Evolutionary conservation across 2,888 invertebrate genomes (phyloP), one percentile per base, ranked within the genome.

Genomic region (Tachina fera): DNA sequence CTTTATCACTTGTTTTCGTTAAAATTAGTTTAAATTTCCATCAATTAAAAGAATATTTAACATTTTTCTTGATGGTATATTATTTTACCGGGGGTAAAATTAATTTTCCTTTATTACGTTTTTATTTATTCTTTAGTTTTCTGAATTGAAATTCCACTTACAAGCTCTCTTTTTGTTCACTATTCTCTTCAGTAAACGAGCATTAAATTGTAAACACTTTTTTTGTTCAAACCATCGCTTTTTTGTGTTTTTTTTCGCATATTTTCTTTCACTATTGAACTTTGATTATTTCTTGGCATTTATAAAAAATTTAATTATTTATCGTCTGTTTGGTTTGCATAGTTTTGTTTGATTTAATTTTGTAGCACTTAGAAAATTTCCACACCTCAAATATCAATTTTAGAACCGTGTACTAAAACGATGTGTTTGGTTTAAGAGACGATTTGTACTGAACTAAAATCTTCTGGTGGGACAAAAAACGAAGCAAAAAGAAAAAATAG

Each of bases 361-460:
- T 60, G 39, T 51, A 75, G 67, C 53, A 51, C 74, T 65, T 65
- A 65, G 53, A 83, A 82, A 86, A 72, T 56, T 84, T 83, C 86
- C 86, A 79, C 83, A 86, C 76, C 65, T 71, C 71, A 58, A 70
- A 51, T 49, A 65, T 6, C 63, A 71, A 71, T 72, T 65, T 49
- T 76, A 77, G 67, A 79, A 67, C 76, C 80, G 83, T 68, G 39
- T 72, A 71, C 79, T 83, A 83, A 76, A 71, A 63, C 83, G 83
- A 83, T 76, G 56, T 76, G 81, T 70, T 79, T 81, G 74, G 51
- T 80, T 67, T 77, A 86, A 86, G 83, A 86, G 86, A 67, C 83
- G 79, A 67, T 72, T 76, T 80, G 71, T 72, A 86, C 86, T 86
- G 86, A 83, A 79, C 85, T 71, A 51, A 72, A 79, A 83, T 70